A percentile compares a stretch with the other conserved stretches of the same genome.
Conservation (phyloP, 1,140 invertebrate genomes). For the Ladona fulva region DNA sequence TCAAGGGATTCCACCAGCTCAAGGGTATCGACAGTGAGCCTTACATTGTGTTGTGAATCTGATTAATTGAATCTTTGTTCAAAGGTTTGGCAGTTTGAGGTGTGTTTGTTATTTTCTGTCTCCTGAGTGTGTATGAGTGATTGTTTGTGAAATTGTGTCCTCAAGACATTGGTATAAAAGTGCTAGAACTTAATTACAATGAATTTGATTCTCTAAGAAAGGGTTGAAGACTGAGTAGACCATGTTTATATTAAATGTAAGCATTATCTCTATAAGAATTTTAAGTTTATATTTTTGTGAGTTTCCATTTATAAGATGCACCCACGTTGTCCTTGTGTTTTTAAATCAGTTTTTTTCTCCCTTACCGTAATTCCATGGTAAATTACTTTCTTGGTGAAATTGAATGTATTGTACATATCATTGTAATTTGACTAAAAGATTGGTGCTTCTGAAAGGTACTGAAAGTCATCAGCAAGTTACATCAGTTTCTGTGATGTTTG, state of each 20-base stretch:
- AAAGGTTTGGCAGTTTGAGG: neutral
- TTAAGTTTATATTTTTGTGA: neutral
- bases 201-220: neutral
- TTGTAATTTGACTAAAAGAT: neutral
- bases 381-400: neutral
- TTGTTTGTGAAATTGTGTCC: neutral
- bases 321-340: neutral
- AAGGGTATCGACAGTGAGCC: neutral
- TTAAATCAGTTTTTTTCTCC: neutral
- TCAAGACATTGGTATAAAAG: neutral
- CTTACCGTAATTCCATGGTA: neutral
- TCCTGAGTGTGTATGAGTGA: neutral
- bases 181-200: neutral
- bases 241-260: conserved; percentile 11
- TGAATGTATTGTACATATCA: neutral
- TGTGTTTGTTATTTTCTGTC: neutral
- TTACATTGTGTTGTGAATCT: neutral
- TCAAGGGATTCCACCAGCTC: conserved; percentile 20
- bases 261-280: neutral
- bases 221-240: neutral
- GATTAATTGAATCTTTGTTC: neutral
- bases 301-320: conserved; percentile 3
- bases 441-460: neutral
- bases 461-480: neutral
- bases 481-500: neutral